Evolutionary conservation across 2,888 invertebrate species (phyloP), one percentile per base, ranked within the genome.

Genomic region (Pristionchus fissidentatus): DNA sequence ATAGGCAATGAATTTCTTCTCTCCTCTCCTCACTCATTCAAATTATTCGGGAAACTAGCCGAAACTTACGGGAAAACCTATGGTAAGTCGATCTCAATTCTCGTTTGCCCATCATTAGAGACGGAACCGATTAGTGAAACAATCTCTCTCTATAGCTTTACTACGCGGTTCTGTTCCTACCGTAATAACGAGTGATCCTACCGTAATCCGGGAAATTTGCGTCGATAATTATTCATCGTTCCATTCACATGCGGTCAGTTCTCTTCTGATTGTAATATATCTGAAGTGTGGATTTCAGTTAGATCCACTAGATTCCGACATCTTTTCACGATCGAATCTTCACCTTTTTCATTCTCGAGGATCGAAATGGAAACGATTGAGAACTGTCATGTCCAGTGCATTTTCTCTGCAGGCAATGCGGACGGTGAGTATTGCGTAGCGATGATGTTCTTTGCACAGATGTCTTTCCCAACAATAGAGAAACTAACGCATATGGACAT

Each of bases 291-390:
- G 22, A 46, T 49, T 46, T 26, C 57, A 86, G 86, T 46, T 46
- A 15, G 78, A 77, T 78, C 85, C 85, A 41, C 52, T 84, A 13
- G 86, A 86, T 43, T 52, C 57, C 19, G 84, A 86, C 83, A 81
- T 83, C 10, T 38, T 62, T 4, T 41, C 66, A n/a, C 79, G 82
- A 49, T 26, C 77, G 15, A 52, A 73, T 26, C 85, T 89, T n/a
- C 89, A 93, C 88, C 92, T 93, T 91, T 93, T 93, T 86, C 92
- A 92, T 90, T 93, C 84, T 4, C 89, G 93, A 3, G 93, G 93
- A 35, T 92, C 93, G 73, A 90, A 93, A 46, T 94, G 94, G 94
- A 94, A 94, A 88, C 90, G 94, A 29, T 92, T 94, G 35, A 90
- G 94, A 29, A 91, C 92, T 38, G 90, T 93, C 15, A 92, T 83